Percentiles rank a stretch among this genome's conserved stretches.
Evolutionary conservation across 35 echinoderm and acorn worm species (phyloP).

Genomic region (Heliocidaris erythrogramma): DNA sequence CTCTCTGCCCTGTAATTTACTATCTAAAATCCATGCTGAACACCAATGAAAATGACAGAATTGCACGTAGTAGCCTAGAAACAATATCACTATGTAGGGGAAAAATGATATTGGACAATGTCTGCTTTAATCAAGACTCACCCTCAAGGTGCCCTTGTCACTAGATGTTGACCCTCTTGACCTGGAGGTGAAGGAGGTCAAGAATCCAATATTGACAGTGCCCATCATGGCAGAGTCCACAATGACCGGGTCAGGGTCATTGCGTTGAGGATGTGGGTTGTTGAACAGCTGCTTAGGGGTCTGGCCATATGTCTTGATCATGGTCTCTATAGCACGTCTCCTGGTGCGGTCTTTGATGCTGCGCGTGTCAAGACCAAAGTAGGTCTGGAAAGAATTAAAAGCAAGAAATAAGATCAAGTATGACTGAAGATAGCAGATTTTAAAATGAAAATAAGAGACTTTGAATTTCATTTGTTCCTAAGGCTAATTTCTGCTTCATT

Average conservation of each 20-base stretch:
- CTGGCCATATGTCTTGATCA: slow-evolving; percentile 99
- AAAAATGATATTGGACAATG: neutral
- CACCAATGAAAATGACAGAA: too few relatives aligned
- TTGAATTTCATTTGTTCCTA: too few relatives aligned
- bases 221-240: slow-evolving; percentile 24
- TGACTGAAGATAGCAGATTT: neutral
- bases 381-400: slow-evolving; percentile 69
- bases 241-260: slow-evolving; percentile 54
- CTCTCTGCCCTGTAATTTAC: too few relatives aligned
- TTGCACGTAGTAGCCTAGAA: too few relatives aligned
- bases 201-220: slow-evolving; percentile 21
- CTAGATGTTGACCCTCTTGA: neutral
- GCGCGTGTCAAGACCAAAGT: slow-evolving; percentile 88
- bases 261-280: slow-evolving; percentile 62
- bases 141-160: slow-evolving; percentile 42
- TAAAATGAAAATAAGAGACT: neutral
- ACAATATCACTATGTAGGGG: too few relatives aligned
- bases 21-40: too few relatives aligned
- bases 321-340: slow-evolving; percentile 89
- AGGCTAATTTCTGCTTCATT: too few relatives aligned
- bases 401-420: neutral
- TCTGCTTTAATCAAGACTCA: slow-evolving; percentile 15
- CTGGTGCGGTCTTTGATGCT: slow-evolving; percentile 74
- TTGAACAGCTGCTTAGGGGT: slow-evolving; percentile 94
- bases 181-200: slow-evolving; percentile 45